Evolutionary conservation across 2,113 vertebrate genomes (phyloP), one percentile per base, ranked within the genome.

Genomic region (Zingel zingel): DNA sequence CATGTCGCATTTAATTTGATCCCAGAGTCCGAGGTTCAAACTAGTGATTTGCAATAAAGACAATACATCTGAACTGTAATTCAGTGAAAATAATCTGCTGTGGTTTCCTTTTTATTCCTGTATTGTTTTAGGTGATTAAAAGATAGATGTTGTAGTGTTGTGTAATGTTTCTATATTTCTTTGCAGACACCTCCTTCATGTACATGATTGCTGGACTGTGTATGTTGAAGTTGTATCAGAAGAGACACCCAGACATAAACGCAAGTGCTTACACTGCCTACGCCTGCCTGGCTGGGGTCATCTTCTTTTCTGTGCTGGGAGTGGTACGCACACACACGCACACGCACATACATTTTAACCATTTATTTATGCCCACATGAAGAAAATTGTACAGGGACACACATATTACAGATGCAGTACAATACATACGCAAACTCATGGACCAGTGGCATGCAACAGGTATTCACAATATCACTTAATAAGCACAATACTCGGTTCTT

Each of bases 141-240:
- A 12, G 14, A 21, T 19, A 12, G 4, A 6, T 50, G 15, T 36
- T 21, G 30, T 33, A 3, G 1, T 47, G 10, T 62, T 16, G 33
- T 39, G 3, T 4, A 9, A 21, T 57, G 2, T 63, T n/a, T 45
- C 6, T 15, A 3, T 79, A 5, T 59, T 36, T 45, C 19, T 61
- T 0, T 69, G 30, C 92, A 99, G 98, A 99, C 91, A 99, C 98
- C 0, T 98, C 98, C 0, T 99, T 99, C 91, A 99, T 99, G 98
- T 99, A 99, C 91, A 99, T 99, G 98, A 99, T 99, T 0, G 98
- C 98, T 0, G 98, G 98, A 4, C 96, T 99, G 50, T 99, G 98
- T 87, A 98, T 99, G 98, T 85, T 99, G 88, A 99, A 99, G 90
- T 95, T 99, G 6, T 99, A 99, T 85, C 97, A 99, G 96, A 99